A percentile compares a stretch with the other conserved stretches of the same genome.
Evolutionary conservation across 2,797 vertebrate genomes (phyloP).

Genomic region (Alectoris magna): DNA sequence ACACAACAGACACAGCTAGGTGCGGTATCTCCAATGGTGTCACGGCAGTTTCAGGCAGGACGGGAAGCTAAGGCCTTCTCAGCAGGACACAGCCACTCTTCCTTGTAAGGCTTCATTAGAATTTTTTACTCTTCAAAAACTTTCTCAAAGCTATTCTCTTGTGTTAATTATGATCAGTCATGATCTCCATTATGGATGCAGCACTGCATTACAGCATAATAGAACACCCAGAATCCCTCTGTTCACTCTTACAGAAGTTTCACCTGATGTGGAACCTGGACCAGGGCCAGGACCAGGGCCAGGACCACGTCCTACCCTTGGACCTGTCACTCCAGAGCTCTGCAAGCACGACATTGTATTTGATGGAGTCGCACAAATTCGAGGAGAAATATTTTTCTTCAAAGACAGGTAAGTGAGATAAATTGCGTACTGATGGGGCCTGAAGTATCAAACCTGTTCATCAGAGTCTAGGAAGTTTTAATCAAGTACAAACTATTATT

Average conservation of each 20-base stretch:
- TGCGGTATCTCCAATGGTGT: no score
- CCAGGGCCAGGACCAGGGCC: slow-evolving; percentile 65
- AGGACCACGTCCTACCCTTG: slow-evolving; percentile 87
- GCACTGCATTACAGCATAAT: not conserved
- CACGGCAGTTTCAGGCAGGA: not conserved
- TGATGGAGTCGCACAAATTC: slow-evolving; percentile 92
- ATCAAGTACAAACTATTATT: not conserved
- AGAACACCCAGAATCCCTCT: not conserved
- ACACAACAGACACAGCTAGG: not conserved
- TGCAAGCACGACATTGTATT: slow-evolving; percentile 91
- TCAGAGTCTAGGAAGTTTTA: not conserved
- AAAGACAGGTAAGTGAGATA: slow-evolving; percentile 92
- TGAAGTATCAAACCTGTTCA: not conserved
- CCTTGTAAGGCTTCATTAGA: not conserved
- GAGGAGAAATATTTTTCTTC: slow-evolving; percentile 98
- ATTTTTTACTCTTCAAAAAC: not conserved
- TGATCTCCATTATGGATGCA: not conserved
- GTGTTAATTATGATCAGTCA: rapidly evolving
- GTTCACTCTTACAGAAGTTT: slow-evolving; percentile 77
- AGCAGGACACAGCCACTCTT: not conserved
- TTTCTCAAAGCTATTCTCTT: not conserved
- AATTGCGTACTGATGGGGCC: not conserved
- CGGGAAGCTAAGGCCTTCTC: not conserved
- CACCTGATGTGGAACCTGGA: slow-evolving; percentile 83
- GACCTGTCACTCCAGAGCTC: slow-evolving; percentile 93